These are phyloP conservation scores for Tribolium castaneum DNA, from an alignment of 1,140 invertebrate species.

Conservation along the genomic window DNA sequence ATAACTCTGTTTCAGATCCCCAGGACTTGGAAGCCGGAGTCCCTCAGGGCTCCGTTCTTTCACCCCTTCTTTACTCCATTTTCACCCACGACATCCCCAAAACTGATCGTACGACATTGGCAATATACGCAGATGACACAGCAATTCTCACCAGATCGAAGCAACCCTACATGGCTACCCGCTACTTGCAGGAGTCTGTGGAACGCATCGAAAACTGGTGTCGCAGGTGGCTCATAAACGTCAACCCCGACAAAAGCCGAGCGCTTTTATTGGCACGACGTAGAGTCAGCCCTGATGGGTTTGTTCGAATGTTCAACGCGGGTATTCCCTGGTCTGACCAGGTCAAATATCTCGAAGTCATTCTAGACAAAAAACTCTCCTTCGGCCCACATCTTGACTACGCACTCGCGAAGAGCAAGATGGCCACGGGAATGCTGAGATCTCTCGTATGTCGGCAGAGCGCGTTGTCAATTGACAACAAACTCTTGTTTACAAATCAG, in stretches of 20 bases:
- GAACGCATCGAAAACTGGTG: too few species aligned
- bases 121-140: conserved; percentile 13
- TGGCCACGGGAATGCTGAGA: neutral
- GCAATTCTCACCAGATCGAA: neutral
- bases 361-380: neutral
- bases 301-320: neutral
- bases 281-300: too few species aligned
- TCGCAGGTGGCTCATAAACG: neutral
- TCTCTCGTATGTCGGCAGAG: neutral
- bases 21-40: neutral
- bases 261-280: too few species aligned
- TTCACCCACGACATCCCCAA: conserved; percentile 21
- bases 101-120: neutral
- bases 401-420: neutral
- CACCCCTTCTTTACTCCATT: neutral
- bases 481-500: neutral
- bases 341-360: neutral
- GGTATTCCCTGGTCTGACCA: neutral
- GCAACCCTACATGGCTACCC: neutral
- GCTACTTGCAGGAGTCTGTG: neutral
- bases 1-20: neutral
- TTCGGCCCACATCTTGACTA: neutral
- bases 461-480: neutral
- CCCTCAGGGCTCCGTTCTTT: conserved; percentile 6
- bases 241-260: conserved; percentile 2